Percentiles rank a stretch among this genome's conserved stretches.
phyloP scores from a whole-genome alignment of 1,140 invertebrate species.

The roundworm (Caenorhabditis elegans) region DNA sequence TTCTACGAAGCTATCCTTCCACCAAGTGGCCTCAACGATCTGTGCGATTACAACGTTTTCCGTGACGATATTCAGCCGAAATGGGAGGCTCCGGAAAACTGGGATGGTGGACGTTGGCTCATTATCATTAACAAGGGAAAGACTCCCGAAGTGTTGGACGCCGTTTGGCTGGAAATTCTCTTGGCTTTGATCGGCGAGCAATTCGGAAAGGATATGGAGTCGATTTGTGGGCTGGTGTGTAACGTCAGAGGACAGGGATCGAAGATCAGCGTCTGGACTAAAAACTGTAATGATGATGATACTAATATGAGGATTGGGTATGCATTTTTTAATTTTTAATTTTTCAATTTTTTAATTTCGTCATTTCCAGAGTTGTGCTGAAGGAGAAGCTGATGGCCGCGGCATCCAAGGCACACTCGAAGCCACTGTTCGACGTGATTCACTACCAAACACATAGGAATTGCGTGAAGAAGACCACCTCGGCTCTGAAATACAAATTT shows the following conservation, averaged over 20 bases:
- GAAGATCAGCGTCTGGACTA: slow-evolving; percentile 82
- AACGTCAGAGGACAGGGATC: slow-evolving; percentile 86
- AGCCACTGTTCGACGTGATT: slow-evolving; percentile 45
- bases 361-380: slow-evolving; percentile 33
- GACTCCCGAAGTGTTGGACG: slow-evolving; percentile 79
- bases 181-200: slow-evolving; percentile 93
- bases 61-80: slow-evolving; percentile 85
- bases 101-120: slow-evolving; percentile 88
- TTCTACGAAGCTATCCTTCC: slow-evolving; percentile 80
- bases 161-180: slow-evolving; percentile 89
- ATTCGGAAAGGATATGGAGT: slow-evolving; percentile 84
- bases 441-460: slow-evolving; percentile 50
- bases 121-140: slow-evolving; percentile 68
- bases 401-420: slow-evolving; percentile 34
- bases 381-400: slow-evolving; percentile 47
- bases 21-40: slow-evolving; percentile 81
- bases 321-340: background rate
- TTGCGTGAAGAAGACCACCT: slow-evolving; percentile 49
- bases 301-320: slow-evolving; percentile 73
- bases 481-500: slow-evolving; percentile 37
- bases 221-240: slow-evolving; percentile 90
- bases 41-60: slow-evolving; percentile 93
- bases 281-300: slow-evolving; percentile 77
- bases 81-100: slow-evolving; percentile 93
- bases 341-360: background rate